phyloP scores from a whole-genome alignment of 2,888 invertebrate genomes.

The Eristalis arbustorum region DNA sequence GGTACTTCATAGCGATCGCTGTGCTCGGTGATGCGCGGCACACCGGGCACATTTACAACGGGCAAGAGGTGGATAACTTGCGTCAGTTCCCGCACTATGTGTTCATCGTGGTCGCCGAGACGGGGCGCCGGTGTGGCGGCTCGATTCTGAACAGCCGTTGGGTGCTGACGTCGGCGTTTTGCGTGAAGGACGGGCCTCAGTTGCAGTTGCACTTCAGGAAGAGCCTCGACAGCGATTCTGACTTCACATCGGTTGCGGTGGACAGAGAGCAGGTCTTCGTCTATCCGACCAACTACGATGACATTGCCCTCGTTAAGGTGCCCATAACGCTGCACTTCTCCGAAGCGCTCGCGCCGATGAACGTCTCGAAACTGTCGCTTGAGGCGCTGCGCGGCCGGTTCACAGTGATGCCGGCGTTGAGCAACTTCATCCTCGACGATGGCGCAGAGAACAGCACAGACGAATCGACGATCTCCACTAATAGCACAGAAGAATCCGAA shows the following conservation, averaged over 20 bases:
- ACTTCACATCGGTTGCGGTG: constrained; percentile 17
- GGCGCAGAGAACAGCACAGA: not conserved
- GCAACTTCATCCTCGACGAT: not conserved
- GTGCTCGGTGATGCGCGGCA: not conserved
- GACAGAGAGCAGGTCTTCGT: constrained; percentile 16
- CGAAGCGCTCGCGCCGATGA: constrained; percentile 1
- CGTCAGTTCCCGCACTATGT: constrained; percentile 62
- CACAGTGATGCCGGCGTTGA: constrained; percentile 31
- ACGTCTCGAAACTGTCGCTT: constrained; percentile 3
- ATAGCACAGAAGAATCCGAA: not conserved
- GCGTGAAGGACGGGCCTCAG: constrained; percentile 20
- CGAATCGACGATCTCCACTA: not conserved
- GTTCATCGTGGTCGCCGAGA: not conserved
- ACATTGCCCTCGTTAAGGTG: constrained; percentile 46
- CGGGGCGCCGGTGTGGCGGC: constrained; percentile 35
- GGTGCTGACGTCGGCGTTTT: constrained; percentile 51
- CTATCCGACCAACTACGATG: constrained; percentile 28
- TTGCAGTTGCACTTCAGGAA: constrained; percentile 22
- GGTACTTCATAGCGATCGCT: not conserved
- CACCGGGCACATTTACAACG: constrained; percentile 20
- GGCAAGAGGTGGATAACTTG: constrained; percentile 39
- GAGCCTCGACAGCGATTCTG: not conserved
- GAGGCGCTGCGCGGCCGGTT: constrained; percentile 6
- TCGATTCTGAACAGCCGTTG: constrained; percentile 58
- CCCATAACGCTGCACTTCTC: constrained; percentile 38